These are phyloP conservation scores for Chaetops frenatus DNA, from an alignment of 2,113 vertebrate genomes.

Conservation along the genomic window DNA sequence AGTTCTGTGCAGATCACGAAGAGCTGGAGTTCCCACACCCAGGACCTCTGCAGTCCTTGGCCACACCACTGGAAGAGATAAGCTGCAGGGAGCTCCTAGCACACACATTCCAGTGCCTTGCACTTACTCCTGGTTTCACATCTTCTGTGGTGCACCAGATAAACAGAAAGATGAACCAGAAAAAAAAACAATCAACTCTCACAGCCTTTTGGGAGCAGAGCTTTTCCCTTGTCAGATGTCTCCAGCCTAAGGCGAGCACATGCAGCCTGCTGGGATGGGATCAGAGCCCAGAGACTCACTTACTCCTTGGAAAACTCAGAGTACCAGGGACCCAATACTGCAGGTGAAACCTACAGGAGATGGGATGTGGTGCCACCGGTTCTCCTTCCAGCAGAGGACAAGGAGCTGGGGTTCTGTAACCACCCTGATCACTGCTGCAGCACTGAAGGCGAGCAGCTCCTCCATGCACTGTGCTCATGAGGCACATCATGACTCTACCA, in stretches of 20 bases:
- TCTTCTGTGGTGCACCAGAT: not conserved
- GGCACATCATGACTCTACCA: not conserved
- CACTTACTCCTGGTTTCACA: not conserved
- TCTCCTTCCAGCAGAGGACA: not conserved
- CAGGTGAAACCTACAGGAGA: not conserved
- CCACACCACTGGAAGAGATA: not conserved
- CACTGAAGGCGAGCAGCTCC: not conserved
- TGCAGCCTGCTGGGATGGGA: rapidly evolving
- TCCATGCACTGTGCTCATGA: rapidly evolving
- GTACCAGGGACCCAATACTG: rapidly evolving
- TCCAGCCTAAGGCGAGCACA: not conserved
- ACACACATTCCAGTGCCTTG: not conserved
- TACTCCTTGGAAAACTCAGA: not conserved
- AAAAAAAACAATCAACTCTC: too few species aligned
- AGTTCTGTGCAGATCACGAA: not conserved
- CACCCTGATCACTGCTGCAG: not conserved
- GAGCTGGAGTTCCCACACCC: not conserved
- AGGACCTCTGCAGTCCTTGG: not conserved
- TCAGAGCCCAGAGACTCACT: not conserved
- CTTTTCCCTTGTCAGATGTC: not conserved
- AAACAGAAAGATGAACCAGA: not conserved
- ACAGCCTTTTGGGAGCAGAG: not conserved
- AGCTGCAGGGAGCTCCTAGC: not conserved
- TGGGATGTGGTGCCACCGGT: rapidly evolving
- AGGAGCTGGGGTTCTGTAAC: not conserved